Evolutionary conservation across 2,113 vertebrate genomes (phyloP).

Genomic region (Silurus glanis): DNA sequence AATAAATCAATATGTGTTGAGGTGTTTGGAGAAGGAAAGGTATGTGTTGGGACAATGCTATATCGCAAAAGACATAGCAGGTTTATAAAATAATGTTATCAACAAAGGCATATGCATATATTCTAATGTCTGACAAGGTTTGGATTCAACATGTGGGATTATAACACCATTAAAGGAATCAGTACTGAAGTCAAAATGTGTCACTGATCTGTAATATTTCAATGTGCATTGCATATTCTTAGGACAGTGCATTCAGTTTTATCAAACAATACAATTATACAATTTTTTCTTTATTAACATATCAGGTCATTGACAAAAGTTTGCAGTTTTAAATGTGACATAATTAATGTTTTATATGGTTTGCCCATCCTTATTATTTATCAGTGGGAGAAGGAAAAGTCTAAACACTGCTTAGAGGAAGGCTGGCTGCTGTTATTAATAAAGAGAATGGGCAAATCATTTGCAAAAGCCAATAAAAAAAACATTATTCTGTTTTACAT

Average conservation of each 20-base stretch:
- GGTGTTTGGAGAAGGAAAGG: neutral
- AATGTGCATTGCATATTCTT: neutral
- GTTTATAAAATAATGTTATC: neutral
- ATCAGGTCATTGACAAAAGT: neutral
- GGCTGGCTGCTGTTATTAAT: neutral
- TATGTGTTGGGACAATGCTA: neutral
- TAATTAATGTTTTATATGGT: neutral
- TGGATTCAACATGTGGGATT: neutral
- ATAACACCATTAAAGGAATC: neutral
- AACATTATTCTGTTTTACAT: neutral
- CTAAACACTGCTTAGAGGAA: neutral
- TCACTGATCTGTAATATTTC: neutral
- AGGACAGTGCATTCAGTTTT: neutral
- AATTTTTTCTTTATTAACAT: neutral
- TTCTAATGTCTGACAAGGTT: neutral
- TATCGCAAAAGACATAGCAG: neutral
- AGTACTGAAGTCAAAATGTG: neutral
- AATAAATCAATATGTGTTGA: neutral
- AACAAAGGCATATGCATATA: neutral
- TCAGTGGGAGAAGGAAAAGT: no score
- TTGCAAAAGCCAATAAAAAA: neutral
- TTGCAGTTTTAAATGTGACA: neutral
- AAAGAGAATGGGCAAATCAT: no score
- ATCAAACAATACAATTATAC: no score
- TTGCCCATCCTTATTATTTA: neutral